Conservation (phyloP, 2,113 vertebrate genomes). For the Plestiodon gilberti region DNA sequence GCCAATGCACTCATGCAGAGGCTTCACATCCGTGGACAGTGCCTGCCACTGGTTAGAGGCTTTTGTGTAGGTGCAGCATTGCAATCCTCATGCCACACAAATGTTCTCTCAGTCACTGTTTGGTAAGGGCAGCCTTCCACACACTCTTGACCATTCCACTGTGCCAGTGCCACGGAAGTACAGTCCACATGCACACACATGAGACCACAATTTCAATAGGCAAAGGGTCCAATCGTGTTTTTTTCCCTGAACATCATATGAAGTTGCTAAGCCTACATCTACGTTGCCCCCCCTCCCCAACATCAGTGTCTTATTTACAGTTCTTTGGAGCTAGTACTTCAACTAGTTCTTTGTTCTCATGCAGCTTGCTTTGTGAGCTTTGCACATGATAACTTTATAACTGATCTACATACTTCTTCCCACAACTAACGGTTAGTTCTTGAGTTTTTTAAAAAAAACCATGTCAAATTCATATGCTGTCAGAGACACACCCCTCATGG, state of each 20-base stretch:
- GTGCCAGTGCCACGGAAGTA: not conserved
- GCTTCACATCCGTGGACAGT: not conserved
- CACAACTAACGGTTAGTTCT: not conserved
- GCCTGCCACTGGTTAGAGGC: not conserved
- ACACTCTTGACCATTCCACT: not conserved
- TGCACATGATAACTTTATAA: not conserved
- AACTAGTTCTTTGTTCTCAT: not conserved
- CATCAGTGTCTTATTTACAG: not conserved
- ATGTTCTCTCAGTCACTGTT: not conserved
- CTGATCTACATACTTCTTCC: not conserved
- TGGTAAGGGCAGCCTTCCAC: not conserved
- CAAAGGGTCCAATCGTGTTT: not conserved
- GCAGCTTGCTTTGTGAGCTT: not conserved
- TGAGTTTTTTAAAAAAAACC: not conserved
- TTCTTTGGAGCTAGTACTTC: no score
- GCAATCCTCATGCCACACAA: not conserved
- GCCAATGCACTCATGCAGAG: not conserved
- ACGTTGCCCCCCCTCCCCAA: not conserved
- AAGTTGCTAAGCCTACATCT: not conserved
- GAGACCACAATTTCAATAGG: not conserved
- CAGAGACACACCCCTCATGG: not conserved
- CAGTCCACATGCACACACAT: not conserved
- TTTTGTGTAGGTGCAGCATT: not conserved
- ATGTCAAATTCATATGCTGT: not conserved
- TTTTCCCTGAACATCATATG: not conserved